phyloP scores from a whole-genome alignment of 2,888 invertebrate species.

The Adineta ricciae region DNA sequence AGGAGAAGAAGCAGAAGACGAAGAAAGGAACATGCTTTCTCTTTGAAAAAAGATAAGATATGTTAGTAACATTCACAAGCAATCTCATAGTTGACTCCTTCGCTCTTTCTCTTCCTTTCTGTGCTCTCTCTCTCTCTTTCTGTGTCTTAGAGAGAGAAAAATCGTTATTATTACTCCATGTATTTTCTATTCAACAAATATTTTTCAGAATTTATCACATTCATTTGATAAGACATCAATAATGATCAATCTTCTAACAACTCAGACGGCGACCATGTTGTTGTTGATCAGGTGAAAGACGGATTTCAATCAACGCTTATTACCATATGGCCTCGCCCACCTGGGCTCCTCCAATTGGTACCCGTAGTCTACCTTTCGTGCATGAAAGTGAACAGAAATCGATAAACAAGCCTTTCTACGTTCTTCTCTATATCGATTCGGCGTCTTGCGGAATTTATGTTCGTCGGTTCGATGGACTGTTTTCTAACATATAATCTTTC shows the following conservation, averaged over 20 bases:
- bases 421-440: neutral
- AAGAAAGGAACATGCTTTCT: neutral
- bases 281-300: neutral
- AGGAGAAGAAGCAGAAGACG: neutral
- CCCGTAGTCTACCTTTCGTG: neutral
- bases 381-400: neutral
- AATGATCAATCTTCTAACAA: neutral
- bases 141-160: neutral
- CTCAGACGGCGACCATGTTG: neutral
- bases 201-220: neutral
- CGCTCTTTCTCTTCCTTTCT: neutral
- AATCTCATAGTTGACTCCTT: neutral
- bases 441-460: neutral
- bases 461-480: constrained; percentile 18
- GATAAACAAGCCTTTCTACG: neutral
- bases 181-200: neutral
- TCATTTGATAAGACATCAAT: neutral
- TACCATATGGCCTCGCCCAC: neutral
- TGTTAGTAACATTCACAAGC: neutral
- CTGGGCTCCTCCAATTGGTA: neutral
- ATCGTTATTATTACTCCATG: neutral
- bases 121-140: neutral
- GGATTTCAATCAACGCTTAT: neutral
- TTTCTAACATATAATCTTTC: constrained; percentile 20
- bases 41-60: neutral